phyloP scores from a whole-genome alignment of 2,113 vertebrate species.

The Gallinago media region DNA sequence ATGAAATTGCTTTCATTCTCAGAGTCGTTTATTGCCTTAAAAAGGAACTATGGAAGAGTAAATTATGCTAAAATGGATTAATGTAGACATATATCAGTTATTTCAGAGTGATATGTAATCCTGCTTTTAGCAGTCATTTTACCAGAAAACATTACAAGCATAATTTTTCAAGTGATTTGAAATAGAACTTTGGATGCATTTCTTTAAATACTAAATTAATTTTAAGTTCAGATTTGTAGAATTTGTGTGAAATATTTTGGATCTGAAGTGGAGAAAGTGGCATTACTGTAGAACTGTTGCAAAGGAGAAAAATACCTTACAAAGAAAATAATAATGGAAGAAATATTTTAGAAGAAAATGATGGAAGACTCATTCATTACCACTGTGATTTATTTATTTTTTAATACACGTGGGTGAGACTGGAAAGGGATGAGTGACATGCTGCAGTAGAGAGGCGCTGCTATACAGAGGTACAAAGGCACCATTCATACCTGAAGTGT shows the following conservation, averaged over 20 bases:
- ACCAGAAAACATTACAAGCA: not conserved
- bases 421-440: not conserved
- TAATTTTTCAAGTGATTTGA: not conserved
- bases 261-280: not conserved
- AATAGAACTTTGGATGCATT: not conserved
- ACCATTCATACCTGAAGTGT: not conserved
- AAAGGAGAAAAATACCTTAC: not conserved
- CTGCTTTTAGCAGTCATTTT: not conserved
- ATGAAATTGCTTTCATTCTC: not conserved
- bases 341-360: not conserved
- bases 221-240: not conserved
- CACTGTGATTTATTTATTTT: not conserved
- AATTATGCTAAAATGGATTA: not conserved
- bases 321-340: not conserved
- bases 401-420: not conserved
- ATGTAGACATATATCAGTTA: not conserved
- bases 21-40: not conserved
- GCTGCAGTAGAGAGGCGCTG: not conserved
- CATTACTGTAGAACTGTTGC: not conserved
- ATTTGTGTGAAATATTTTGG: not conserved
- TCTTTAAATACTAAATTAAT: not conserved
- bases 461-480: not conserved
- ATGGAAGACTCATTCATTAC: not conserved
- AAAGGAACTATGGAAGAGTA: not conserved
- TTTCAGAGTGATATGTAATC: not conserved